Conservation (phyloP, 2,113 vertebrate genomes). For the Vireo altiloquus region DNA sequence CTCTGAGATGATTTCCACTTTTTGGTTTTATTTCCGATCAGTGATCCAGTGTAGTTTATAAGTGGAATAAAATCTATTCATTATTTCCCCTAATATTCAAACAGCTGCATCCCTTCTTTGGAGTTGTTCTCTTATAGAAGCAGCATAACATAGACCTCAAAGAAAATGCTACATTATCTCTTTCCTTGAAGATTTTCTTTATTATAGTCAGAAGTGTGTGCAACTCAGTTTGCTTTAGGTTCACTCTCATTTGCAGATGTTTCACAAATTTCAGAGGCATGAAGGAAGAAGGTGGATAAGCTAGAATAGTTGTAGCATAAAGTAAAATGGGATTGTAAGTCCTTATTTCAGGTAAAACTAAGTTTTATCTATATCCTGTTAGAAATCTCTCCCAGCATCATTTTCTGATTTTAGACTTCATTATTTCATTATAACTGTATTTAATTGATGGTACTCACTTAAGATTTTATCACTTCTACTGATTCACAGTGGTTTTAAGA, state of each 20-base stretch:
- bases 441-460: conserved; percentile 63
- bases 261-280: not conserved
- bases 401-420: not conserved
- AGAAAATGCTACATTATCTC: not conserved
- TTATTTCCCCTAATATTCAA: conserved; percentile 30
- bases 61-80: conserved; percentile 50
- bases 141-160: not conserved
- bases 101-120: not conserved
- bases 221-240: not conserved
- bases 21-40: conserved; percentile 63
- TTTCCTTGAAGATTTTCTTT: not conserved
- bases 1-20: conserved; percentile 55
- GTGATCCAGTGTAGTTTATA: conserved; percentile 46
- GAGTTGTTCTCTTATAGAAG: not conserved
- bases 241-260: not conserved
- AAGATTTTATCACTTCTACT: conserved; percentile 48
- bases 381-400: not conserved
- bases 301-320: not conserved
- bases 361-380: not conserved
- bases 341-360: not conserved
- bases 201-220: not conserved
- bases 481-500: conserved; percentile 37
- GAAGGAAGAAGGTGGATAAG: not conserved
- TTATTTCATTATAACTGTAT: conserved; percentile 52
- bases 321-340: not conserved